Evolutionary conservation across 2,888 invertebrate species (phyloP).

Genomic region (Drosophila cyrtoloma): DNA sequence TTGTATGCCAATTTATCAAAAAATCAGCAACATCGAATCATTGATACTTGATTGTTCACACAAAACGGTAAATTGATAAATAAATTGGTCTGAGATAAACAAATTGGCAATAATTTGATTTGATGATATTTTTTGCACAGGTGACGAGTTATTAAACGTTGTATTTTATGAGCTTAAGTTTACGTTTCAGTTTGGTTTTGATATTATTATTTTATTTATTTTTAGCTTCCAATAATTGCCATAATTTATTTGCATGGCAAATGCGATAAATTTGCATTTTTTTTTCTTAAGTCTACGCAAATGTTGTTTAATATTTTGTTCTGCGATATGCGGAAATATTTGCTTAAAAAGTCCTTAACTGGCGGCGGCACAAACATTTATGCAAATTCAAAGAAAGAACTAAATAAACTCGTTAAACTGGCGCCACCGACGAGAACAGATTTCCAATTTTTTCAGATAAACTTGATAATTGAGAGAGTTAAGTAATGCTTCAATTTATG

Average conservation of each 20-base stretch:
- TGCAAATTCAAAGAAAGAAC: constrained; percentile 66
- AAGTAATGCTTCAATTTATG: constrained; percentile 78
- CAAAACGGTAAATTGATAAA: constrained; percentile 67
- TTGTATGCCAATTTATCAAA: constrained; percentile 30
- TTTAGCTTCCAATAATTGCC: constrained; percentile 67
- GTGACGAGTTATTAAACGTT: constrained; percentile 59
- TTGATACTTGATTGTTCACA: constrained; percentile 50
- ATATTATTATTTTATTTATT: constrained; percentile 21
- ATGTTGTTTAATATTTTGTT: constrained; percentile 33
- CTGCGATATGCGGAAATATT: constrained; percentile 74
- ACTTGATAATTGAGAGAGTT: constrained; percentile 64
- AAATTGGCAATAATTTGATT: constrained; percentile 61
- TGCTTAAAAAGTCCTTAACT: constrained; percentile 62
- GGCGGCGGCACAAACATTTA: constrained; percentile 71
- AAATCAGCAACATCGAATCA: constrained; percentile 29
- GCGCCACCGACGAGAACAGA: constrained; percentile 34
- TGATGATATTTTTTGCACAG: constrained; percentile 54
- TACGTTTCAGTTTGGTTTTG: constrained; percentile 23
- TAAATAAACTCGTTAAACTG: constrained; percentile 68
- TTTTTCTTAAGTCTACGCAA: constrained; percentile 20
- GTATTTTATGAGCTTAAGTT: constrained; percentile 51
- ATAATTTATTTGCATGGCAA: constrained; percentile 69
- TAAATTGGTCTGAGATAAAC: constrained; percentile 57
- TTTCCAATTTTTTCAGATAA: constrained; percentile 63
- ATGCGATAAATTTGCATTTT: constrained; percentile 68